Evolutionary conservation across 2,888 invertebrate species (phyloP), one percentile per base, ranked within the genome.

Genomic region (Machimus atricapillus): DNA sequence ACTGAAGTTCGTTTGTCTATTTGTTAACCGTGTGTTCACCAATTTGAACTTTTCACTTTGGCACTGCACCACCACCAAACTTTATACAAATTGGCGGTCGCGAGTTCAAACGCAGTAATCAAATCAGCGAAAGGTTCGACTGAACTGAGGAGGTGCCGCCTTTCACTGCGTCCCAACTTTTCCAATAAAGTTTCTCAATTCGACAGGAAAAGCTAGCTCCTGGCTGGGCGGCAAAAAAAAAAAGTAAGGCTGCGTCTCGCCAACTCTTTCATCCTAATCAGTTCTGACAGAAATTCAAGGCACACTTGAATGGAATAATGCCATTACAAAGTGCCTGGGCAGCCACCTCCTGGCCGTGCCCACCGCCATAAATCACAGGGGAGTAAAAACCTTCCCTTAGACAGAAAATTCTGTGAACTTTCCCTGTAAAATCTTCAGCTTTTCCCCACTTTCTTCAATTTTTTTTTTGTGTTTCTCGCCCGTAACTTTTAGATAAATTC

Each of bases 221-320:
- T 66, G 66, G 7, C 19, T 2, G 58, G 2, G 5, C 46, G 16
- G 16, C 16, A 16, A 16, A 14, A 40, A 9, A 74, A 85, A 74
- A 43, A 46, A 85, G 37, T n/a, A 73, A 74, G 73, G 34, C 74
- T 34, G 27, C 74, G 58, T 23, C 46, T 46, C 73, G 46, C 37
- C 52, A 74, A 85, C 85, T 73, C 74, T 43, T 85, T 85, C 74
- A 73, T 74, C 85, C 85, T 85, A 85, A 85, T 85, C 85, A 85
- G 85, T 74, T 74, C 43, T 56, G 74, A 85, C 85, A 74, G 74
- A 74, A 85, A 74, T 85, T 37, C 85, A 85, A 74, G 37, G 85
- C 40, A 74, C 43, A 85, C 85, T 85, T 85, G 85, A 74, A 74
- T 34, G 40, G 46, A 74, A 85, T 85, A 85, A 74, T 74, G 85